Evolutionary conservation across 2,113 vertebrate species (phyloP).

Genomic region (Athene cunicularia): DNA sequence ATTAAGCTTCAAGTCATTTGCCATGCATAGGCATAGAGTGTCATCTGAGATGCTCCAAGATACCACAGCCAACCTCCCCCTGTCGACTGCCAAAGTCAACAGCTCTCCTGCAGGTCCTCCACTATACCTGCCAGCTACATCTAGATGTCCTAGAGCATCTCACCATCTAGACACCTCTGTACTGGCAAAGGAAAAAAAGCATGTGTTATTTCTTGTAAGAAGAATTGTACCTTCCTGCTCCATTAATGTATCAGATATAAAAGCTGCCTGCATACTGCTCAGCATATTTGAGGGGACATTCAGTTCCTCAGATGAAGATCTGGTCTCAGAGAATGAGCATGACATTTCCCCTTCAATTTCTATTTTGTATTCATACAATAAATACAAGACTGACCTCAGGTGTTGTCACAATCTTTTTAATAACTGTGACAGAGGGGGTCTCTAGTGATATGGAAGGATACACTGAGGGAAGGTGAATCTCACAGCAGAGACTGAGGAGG

Average conservation of each 20-base stretch:
- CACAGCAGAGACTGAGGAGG: background rate
- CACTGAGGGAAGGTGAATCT: background rate
- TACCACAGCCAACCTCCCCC: background rate
- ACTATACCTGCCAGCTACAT: background rate
- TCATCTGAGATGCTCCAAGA: background rate
- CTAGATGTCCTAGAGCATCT: background rate
- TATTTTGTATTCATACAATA: background rate
- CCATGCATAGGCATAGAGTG: background rate
- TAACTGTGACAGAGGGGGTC: background rate
- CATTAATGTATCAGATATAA: fast-evolving
- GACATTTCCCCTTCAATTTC: background rate
- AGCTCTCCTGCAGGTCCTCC: background rate
- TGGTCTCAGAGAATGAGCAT: background rate
- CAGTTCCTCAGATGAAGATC: background rate
- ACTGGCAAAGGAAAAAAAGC: background rate
- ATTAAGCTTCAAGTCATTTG: background rate
- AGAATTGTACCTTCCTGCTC: background rate
- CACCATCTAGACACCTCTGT: background rate
- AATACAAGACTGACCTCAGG: background rate
- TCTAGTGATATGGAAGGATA: background rate
- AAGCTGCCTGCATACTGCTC: background rate
- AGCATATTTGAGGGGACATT: background rate
- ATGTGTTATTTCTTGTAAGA: background rate
- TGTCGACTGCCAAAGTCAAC: background rate
- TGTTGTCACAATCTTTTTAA: background rate